These are phyloP conservation scores for Chorisops tibialis DNA, from an alignment of 2,888 invertebrate genomes.

Conservation along the genomic window DNA sequence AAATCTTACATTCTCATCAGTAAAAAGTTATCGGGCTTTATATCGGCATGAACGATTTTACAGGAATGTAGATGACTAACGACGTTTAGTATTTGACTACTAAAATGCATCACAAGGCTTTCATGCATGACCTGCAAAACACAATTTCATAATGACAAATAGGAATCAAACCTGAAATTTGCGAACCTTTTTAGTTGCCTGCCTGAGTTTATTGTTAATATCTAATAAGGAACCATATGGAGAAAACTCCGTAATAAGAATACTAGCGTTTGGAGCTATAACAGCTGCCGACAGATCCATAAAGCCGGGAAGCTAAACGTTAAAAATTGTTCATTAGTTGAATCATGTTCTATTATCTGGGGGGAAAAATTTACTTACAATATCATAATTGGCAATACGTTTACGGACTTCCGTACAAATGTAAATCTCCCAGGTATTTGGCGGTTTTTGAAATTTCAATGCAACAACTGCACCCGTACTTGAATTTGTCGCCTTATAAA, in stretches of 20 bases:
- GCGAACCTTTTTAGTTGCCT: conserved; percentile 62
- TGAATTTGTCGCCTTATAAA: conserved; percentile 56
- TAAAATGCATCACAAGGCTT: conserved; percentile 73
- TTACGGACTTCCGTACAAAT: conserved; percentile 79
- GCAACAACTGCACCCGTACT: conserved; percentile 57
- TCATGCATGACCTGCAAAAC: conserved; percentile 60
- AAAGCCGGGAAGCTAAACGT: conserved; percentile 62
- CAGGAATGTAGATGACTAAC: conserved; percentile 81
- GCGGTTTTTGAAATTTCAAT: conserved; percentile 84
- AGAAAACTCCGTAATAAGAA: conserved; percentile 80
- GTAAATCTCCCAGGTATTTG: conserved; percentile 93
- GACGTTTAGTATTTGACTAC: conserved; percentile 80
- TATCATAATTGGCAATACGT: conserved; percentile 61
- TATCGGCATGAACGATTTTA: conserved; percentile 90
- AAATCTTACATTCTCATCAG: conserved; percentile 66
- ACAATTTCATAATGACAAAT: conserved; percentile 6
- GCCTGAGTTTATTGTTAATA: conserved; percentile 72
- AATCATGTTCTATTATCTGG: neutral
- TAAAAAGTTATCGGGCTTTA: conserved; percentile 94
- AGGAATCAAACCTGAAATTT: neutral
- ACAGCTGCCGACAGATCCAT: conserved; percentile 79
- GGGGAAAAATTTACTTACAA: conserved; percentile 49
- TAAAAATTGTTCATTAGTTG: neutral
- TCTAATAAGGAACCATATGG: conserved; percentile 80
- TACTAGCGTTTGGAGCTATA: conserved; percentile 77